Base-by-base conservation (phyloP, 2,797 vertebrate genomes). In the Basileuterus tristriatus region DNA sequence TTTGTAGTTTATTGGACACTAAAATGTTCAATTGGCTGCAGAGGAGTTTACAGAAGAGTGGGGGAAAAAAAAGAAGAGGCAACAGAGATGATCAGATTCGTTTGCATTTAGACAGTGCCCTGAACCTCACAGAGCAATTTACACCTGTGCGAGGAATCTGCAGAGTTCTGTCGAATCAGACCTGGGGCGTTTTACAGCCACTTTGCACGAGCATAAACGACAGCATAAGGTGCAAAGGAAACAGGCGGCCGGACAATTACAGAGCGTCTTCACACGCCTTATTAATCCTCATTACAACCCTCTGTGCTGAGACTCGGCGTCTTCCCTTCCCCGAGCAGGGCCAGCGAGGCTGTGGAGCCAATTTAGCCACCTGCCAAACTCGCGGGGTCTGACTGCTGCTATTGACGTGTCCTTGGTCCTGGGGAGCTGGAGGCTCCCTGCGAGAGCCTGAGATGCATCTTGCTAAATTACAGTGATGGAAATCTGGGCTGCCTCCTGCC, bases 261-360 rank as follows among this genome's bases (percentile, higher is more conserved):
- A 69, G 81, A 85, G 74, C 49, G 4, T 96, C 95, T 96, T 96
- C 88, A 72, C 94, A 96, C 64, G 92, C 91, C 90, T 95, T 96
- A 95, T 96, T 96, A 96, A 96, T 95, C 86, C 95, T 96, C 95
- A 96, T 96, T 96, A 96, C 32, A 91, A 67, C 91, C 91, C 93
- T 94, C 70, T 94, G 95, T 79, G 94, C 95, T 65, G 90, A 90
- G 87, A 12, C 87, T 81, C 85, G 1, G 85, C 63, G 19, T 69
- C 91, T 88, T 90, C 77, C 76, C 65, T 78, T 96, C 50, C 56
- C 34, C 3, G 4, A 16, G 32, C 58, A 76, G 87, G 91, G 67
- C 85, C 24, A 5, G 76, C 5, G 65, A 94, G 83, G 80, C 93
- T 76, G 62, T 3, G 24, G 29, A 96, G 91, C 87, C 88, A 82